A percentile compares a stretch with the other conserved stretches of the same genome.
Conservation (phyloP, 2,888 invertebrate genomes). For the Galeruca laticollis region DNA sequence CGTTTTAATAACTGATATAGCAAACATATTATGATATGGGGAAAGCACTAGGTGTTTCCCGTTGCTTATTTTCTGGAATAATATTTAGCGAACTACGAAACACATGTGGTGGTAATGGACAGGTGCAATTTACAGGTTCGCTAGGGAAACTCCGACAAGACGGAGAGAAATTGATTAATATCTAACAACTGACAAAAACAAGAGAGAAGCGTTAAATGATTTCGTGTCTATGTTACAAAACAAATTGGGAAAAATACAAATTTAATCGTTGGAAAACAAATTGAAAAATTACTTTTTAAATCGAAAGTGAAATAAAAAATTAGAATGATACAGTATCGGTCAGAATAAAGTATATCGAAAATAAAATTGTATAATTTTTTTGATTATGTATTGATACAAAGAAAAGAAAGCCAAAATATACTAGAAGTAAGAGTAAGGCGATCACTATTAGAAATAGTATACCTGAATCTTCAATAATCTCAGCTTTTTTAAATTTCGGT, state of each 20-base stretch:
- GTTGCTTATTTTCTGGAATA: neutral
- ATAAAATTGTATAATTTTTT: no score
- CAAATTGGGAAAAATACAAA: no score
- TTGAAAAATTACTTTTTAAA: neutral
- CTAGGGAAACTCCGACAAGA: neutral
- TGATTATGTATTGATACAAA: no score
- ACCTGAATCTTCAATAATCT: no score
- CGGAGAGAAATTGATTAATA: neutral
- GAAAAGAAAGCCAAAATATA: no score
- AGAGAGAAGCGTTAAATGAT: neutral
- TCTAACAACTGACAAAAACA: neutral
- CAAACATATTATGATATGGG: neutral
- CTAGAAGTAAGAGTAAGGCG: no score
- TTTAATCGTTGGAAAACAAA: neutral
- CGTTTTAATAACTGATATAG: constrained; percentile 20
- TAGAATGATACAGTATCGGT: no score
- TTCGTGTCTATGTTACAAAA: no score
- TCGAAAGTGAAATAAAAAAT: no score
- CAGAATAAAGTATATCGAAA: no score
- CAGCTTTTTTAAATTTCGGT: no score
- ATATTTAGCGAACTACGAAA: neutral
- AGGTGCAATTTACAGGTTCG: neutral
- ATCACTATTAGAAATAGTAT: no score
- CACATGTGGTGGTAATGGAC: neutral
- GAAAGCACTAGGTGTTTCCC: neutral